A percentile compares a stretch with the other conserved stretches of the same genome.
phyloP scores from a whole-genome alignment of 1,140 invertebrate species.

The Diuraphis noxia region DNA sequence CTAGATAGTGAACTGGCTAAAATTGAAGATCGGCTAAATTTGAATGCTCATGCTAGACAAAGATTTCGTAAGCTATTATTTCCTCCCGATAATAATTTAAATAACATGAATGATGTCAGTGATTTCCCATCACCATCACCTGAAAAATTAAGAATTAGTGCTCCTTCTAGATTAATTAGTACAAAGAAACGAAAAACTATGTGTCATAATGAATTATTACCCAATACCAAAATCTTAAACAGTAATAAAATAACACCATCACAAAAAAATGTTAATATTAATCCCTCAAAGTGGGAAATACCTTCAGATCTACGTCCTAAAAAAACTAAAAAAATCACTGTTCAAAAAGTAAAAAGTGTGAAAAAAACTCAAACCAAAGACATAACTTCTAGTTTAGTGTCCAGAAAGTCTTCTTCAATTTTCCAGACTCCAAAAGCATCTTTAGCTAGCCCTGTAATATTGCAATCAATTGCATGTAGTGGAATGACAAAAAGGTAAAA shows the following conservation, averaged over 20 bases:
- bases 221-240: background rate
- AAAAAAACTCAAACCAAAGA: background rate
- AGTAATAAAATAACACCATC: background rate
- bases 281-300: conserved; percentile 1
- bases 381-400: background rate
- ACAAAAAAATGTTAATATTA: background rate
- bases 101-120: background rate
- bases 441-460: background rate
- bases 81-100: background rate
- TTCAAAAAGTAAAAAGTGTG: background rate
- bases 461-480: conserved; percentile 6
- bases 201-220: background rate
- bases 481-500: conserved; percentile 25
- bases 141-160: conserved; percentile 15
- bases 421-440: conserved; percentile 40
- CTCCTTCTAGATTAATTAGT: conserved; percentile 38
- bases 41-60: conserved; percentile 26
- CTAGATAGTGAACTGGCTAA: conserved; percentile 26
- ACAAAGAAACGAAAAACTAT: background rate
- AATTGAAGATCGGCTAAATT: conserved; percentile 42
- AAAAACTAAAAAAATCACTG: conserved; percentile 7
- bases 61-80: conserved; percentile 41
- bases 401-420: conserved; percentile 27
- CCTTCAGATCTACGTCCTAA: conserved; percentile 38
- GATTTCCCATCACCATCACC: conserved; percentile 43